Percentiles rank a stretch among this genome's conserved stretches.
Evolutionary conservation across 92 coral and sea anemone genomes (phyloP).

Genomic region (Anthopleura xanthogrammica): DNA sequence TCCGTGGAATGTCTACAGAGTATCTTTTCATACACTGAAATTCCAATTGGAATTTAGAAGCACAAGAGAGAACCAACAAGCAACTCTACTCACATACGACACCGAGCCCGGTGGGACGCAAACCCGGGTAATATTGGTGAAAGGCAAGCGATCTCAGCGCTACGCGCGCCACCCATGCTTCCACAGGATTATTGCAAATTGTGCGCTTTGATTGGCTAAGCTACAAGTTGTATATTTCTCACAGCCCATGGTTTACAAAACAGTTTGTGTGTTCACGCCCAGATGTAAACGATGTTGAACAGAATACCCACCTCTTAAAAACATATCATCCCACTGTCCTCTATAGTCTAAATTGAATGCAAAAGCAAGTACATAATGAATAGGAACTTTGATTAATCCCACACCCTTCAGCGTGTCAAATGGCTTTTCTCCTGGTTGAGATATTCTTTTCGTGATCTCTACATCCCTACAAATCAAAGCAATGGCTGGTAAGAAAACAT

Average conservation of each 20-base stretch:
- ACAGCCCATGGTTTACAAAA: background rate
- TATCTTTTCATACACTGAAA: no score
- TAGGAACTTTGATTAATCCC: slow-evolving; percentile 65
- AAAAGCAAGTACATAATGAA: slow-evolving; percentile 77
- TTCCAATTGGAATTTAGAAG: no score
- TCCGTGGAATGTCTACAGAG: no score
- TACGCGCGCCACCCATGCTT: no score
- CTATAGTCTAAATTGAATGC: slow-evolving; percentile 48
- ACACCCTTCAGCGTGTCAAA: slow-evolving; percentile 90
- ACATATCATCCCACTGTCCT: slow-evolving; percentile 84
- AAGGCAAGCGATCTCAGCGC: no score
- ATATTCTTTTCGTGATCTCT: slow-evolving; percentile 75
- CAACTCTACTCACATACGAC: no score
- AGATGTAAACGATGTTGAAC: background rate
- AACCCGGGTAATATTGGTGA: no score
- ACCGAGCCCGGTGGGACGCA: no score
- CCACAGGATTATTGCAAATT: no score
- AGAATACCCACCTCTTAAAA: slow-evolving; percentile 43
- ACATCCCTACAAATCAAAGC: slow-evolving; percentile 56
- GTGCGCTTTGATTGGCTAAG: no score
- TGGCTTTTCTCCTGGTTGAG: slow-evolving; percentile 79
- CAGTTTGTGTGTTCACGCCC: background rate
- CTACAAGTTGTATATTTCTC: background rate
- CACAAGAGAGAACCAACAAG: no score
- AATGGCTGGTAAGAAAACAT: background rate